These are phyloP conservation scores for Stigmatopora argus DNA, from an alignment of 2,113 vertebrate genomes.

Conservation along the genomic window DNA sequence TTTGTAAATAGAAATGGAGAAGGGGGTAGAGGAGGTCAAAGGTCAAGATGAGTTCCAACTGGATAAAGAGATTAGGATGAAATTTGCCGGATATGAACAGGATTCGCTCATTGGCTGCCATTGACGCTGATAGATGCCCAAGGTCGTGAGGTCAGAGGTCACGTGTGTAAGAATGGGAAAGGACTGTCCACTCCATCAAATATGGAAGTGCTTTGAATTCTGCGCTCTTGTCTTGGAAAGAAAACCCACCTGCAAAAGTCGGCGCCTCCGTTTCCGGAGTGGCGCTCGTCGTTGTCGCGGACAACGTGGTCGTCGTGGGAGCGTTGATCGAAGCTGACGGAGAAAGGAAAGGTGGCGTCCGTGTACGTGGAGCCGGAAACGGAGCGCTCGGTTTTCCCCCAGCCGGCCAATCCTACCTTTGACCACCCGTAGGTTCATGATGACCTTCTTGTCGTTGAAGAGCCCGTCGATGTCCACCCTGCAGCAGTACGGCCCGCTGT, in stretches of 20 bases:
- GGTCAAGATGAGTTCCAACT: no score
- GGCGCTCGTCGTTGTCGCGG: neutral
- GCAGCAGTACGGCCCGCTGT: constrained; percentile 74
- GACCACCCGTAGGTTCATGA: constrained; percentile 67
- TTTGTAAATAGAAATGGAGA: no score
- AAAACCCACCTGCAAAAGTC: constrained; percentile 38
- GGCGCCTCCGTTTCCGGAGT: constrained; percentile 13
- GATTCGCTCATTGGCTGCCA: no score
- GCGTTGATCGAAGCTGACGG: constrained; percentile 46
- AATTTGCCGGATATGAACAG: no score
- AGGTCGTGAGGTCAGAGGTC: no score
- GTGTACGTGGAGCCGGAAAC: no score
- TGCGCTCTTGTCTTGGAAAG: neutral
- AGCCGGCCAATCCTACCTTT: constrained; percentile 53
- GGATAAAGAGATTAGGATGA: no score
- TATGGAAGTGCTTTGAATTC: no score
- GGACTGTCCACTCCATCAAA: no score
- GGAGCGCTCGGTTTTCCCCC: neutral
- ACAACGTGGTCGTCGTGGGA: constrained; percentile 16
- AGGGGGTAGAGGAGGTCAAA: no score
- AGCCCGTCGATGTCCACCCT: constrained; percentile 69
- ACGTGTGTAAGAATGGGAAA: no score
- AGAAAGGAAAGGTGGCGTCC: neutral
- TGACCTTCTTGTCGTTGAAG: constrained; percentile 74
- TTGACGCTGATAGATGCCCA: no score